phyloP scores from a whole-genome alignment of 2,797 vertebrate species.

The Mormyrops attenuatus region DNA sequence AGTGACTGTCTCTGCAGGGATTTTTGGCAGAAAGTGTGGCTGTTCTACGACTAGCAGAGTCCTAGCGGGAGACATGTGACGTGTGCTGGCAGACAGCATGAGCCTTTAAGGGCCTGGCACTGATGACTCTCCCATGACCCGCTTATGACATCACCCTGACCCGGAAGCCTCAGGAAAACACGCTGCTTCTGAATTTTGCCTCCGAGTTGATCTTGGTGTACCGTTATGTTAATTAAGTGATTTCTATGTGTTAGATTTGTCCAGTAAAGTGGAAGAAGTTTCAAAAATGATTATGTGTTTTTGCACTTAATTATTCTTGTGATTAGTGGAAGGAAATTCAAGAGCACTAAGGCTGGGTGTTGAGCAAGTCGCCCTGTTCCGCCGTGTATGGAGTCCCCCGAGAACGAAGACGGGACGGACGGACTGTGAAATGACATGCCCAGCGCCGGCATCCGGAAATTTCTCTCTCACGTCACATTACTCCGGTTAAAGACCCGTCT shows the following conservation, averaged over 20 bases:
- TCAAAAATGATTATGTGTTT: neutral
- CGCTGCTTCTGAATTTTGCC: neutral
- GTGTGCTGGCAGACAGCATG: too few relatives aligned
- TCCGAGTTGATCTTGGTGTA: neutral
- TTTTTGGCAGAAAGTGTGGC: neutral
- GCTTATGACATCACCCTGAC: neutral
- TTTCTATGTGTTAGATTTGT: neutral
- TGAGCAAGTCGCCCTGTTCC: neutral
- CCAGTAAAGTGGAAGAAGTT: neutral
- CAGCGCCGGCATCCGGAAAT: neutral
- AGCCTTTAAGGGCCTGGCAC: too few relatives aligned
- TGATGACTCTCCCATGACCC: neutral
- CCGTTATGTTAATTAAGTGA: neutral
- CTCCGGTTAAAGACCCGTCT: neutral
- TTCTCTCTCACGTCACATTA: constrained; percentile 11
- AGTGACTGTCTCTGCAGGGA: neutral
- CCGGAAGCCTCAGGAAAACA: neutral
- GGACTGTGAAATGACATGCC: neutral
- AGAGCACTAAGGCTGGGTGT: neutral
- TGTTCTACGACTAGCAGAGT: neutral
- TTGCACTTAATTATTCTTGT: neutral
- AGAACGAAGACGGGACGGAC: neutral
- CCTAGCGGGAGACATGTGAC: neutral
- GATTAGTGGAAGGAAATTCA: neutral
- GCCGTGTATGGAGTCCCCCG: neutral